Evolutionary conservation across 2,113 vertebrate species (phyloP).

Genomic region (Gadus macrocephalus): DNA sequence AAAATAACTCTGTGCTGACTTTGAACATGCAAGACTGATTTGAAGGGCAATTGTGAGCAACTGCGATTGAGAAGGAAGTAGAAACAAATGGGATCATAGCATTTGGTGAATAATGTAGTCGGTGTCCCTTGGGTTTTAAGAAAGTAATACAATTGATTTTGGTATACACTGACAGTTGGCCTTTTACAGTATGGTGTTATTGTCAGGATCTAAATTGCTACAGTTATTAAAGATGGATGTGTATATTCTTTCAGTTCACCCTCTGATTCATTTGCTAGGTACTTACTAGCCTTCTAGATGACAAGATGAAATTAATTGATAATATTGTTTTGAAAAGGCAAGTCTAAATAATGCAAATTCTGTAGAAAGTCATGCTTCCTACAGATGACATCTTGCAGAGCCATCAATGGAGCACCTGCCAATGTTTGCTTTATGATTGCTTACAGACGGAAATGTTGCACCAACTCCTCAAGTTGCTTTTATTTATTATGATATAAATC

Average conservation of each 20-base stretch:
- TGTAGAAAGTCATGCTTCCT: slow-evolving; percentile 16
- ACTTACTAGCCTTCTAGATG: slow-evolving; percentile 35
- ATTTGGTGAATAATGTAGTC: slow-evolving; percentile 11
- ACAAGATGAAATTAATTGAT: slow-evolving; percentile 41
- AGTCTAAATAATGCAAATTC: slow-evolving; percentile 20
- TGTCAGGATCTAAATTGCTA: not conserved
- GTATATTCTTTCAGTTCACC: not conserved
- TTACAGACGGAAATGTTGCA: slow-evolving; percentile 11
- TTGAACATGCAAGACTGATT: slow-evolving; percentile 69
- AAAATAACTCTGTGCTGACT: slow-evolving; percentile 46
- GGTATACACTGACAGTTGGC: slow-evolving; percentile 44
- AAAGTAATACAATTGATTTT: slow-evolving; percentile 40
- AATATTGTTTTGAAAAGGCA: slow-evolving; percentile 36
- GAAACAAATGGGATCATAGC: not conserved
- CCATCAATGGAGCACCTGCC: slow-evolving; percentile 34
- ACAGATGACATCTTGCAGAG: slow-evolving; percentile 37
- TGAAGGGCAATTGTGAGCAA: slow-evolving; percentile 49
- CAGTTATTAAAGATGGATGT: not conserved
- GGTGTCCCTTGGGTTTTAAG: slow-evolving; percentile 31
- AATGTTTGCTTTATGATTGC: slow-evolving; percentile 15
- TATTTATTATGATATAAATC: slow-evolving; percentile 9
- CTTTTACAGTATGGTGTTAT: not conserved
- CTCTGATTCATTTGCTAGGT: not conserved
- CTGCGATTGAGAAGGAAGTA: slow-evolving; percentile 25
- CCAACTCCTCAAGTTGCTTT: slow-evolving; percentile 7